Evolutionary conservation across 2,113 vertebrate genomes (phyloP), one percentile per base, ranked within the genome.

Genomic region (Rhabdomys dilectus): DNA sequence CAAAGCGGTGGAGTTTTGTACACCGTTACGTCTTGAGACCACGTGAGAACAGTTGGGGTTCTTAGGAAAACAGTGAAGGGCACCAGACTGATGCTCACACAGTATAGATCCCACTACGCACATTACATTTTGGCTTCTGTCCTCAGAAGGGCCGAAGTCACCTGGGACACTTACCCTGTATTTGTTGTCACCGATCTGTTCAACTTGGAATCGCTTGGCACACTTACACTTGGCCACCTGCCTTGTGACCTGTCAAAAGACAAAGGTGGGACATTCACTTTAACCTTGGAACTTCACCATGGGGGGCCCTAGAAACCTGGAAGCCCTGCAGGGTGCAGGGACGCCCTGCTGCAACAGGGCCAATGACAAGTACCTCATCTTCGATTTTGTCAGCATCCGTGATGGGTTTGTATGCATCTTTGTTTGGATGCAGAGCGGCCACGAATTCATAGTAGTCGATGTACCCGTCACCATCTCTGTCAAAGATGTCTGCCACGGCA

Each of bases 371-470:
- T 98, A 99, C 99, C 99, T 99, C 99, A 95, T 99, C 99, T 98
- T 99, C 99, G 93, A 99, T 99, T 98, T 99, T 99, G 98, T 99
- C 99, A 13, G 99, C 99, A 88, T 99, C 99, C 8, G 99, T 99
- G 64, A 99, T 96, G 29, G 99, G 99, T 93, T 99, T 99, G 97
- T 99, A 99, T 0, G 99, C 99, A 21, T 99, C 99, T 96, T 99
- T 99, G 98, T 99, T 99, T 56, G 99, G 99, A 98, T 99, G 99
- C 77, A 99, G 99, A 39, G 99, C 99, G 8, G 99, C 99, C 96
- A 99, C 99, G 98, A 99, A 99, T 97, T 99, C 99, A 0, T 99
- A 99, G 96, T 99, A 99, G 98, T 99, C 99, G 29, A 99, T 99
- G 97, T 99, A 99, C 39, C 99, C 99, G 68, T 99, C 99, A 2